Percentiles rank a stretch among this genome's conserved stretches.
Conservation (phyloP, 2,113 vertebrate genomes). For the Morone saxatilis region DNA sequence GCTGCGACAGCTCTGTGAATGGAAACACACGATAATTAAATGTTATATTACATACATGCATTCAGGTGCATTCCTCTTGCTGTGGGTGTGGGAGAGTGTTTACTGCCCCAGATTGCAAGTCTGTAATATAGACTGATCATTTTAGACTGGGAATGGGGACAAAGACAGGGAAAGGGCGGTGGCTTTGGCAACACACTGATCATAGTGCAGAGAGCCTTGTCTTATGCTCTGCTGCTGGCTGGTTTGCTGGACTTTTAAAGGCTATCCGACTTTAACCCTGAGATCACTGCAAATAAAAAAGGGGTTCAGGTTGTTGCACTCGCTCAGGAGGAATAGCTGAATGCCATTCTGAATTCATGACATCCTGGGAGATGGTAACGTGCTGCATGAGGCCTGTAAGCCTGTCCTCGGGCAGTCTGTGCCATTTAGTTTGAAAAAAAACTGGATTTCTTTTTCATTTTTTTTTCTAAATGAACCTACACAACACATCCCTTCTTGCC, state of each 20-base stretch:
- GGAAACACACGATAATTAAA: constrained; percentile 30
- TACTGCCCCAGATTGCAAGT: constrained; percentile 66
- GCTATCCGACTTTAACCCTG: constrained; percentile 55
- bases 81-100: constrained; percentile 64
- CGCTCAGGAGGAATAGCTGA: constrained; percentile 15
- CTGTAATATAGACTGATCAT: constrained; percentile 64
- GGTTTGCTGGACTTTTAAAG: constrained; percentile 50
- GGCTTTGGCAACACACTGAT: constrained; percentile 64
- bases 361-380: constrained; percentile 42
- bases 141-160: constrained; percentile 70
- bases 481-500: constrained; percentile 66
- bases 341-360: constrained; percentile 41
- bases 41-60: constrained; percentile 19
- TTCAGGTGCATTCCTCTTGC: constrained; percentile 70
- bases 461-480: constrained; percentile 52
- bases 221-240: constrained; percentile 44
- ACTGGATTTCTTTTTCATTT: not conserved
- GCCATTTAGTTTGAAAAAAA: constrained; percentile 63
- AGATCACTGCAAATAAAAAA: constrained; percentile 28
- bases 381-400: constrained; percentile 47
- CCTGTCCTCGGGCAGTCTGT: constrained; percentile 58
- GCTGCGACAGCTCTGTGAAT: constrained; percentile 14
- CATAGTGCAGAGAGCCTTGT: constrained; percentile 49
- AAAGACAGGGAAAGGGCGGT: constrained; percentile 73
- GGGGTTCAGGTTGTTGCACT: constrained; percentile 1